Base-by-base conservation (phyloP, 2,888 invertebrate genomes). In the Xestia c-nigrum region DNA sequence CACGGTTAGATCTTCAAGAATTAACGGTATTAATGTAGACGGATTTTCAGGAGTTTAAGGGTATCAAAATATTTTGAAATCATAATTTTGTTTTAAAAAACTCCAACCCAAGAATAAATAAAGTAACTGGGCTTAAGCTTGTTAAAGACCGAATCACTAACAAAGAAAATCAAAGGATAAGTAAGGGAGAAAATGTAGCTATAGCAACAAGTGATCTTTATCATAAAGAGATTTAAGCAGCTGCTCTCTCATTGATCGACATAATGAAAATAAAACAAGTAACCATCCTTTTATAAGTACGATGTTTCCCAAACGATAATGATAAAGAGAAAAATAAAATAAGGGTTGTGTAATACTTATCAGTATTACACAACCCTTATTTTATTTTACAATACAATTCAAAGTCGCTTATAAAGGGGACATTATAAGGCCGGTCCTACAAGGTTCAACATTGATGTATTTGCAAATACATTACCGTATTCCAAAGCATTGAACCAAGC, bases 211-310 rank as follows among this genome's bases (percentile, higher is more conserved):
- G 38, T 84, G 38, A 72, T 61, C 21, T 77, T 43, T 50, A 57
- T 50, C 12, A 57, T 61, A 61, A 83, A 61, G 24, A 61, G 50
- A 69, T 59, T 47, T 43, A 46, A 40, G 55, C 68, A 81, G 74
- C 67, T 81, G 69, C 59, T 52, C 38, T 65, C 40, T 40, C 43
- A 71, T 65, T 81, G 52, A 75, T 40, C 43, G 50, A 43, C 16
- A 5, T 55, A 55, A 73, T 43, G 38, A 75, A 81, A 83, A 70
- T 70, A 85, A 85, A 82, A 76, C 66, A 72, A 64, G 46, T 64
- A 57, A 43, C 16, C 21, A 55, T 52, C n/a, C 57, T 24, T 83
- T 64, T 57, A 61, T 46, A 67, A 72, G 24, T 16, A 67, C 19
- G 46, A 80, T 63, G 65, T 67, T 63, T 67, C 59, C 19, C 5